Evolutionary conservation across 2,888 invertebrate genomes (phyloP), one percentile per base, ranked within the genome.

Genomic region (Onchidella celtica): DNA sequence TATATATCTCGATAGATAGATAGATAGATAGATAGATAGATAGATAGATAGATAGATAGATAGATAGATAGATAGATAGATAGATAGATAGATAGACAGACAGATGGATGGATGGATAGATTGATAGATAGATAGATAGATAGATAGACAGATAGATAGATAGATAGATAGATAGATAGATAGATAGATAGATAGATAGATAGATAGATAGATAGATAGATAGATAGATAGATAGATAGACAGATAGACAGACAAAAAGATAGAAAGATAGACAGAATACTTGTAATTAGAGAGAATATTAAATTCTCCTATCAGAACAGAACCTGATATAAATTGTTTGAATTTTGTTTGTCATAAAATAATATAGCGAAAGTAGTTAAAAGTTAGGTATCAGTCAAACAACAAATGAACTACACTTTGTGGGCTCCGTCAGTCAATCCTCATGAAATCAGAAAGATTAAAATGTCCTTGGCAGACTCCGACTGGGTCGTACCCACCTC

Each of bases 51-150:
- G 70, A 70, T 1, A 24, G 24, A 47, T 9, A 32, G 59, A 27
- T 3, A 40, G 21, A 63, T 4, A 47, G 59, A 65, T 17, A 40
- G 14, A 76, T 11, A 76, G 38, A 40, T 3, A 63, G 38, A 27
- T 21, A 24, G 65, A 29, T 24, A 66, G 66, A 66, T 2, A 66
- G 40, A 76, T 38, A 66, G 2, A 76, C 40, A 76, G 47, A 57
- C 47, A 76, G 65, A 76, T 24, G 40, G 65, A 65, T 40, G 40
- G 65, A 76, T 65, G 66, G 40, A 65, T 21, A 65, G 65, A 63
- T 38, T 36, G 47, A 34, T n/a, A 76, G 34, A 76, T 65, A 65
- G 40, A 76, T 38, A 38, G 38, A 69, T 11, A 69, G 38, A 69
- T 9, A 69, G 38, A 38, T 11, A 69, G 38, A 69, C 38, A 38